A percentile compares a stretch with the other conserved stretches of the same genome.
Conservation (phyloP, 2,797 vertebrate genomes). For the Chelmon rostratus region DNA sequence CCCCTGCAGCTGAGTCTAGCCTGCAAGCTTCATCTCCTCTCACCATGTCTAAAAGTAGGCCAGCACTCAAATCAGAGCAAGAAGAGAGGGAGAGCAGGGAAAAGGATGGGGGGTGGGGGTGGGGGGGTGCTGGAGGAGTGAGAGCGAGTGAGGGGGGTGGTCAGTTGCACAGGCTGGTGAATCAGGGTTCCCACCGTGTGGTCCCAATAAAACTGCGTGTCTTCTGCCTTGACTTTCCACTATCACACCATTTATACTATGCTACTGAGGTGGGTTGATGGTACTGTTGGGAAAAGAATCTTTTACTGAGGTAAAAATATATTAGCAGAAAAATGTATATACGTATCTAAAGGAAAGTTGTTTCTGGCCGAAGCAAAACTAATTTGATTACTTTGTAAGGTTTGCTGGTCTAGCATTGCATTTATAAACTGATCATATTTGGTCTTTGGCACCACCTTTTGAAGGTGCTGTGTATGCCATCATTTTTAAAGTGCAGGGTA, state of each 20-base stretch:
- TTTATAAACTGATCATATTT: no score
- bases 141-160: slow-evolving; percentile 7
- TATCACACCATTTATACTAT: background rate
- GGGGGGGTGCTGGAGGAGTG: slow-evolving; percentile 25
- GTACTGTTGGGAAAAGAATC: no score
- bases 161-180: slow-evolving; percentile 6
- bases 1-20: slow-evolving; percentile 82
- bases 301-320: no score
- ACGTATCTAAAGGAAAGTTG: no score
- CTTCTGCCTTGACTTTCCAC: background rate
- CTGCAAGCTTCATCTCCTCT: slow-evolving; percentile 79
- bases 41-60: slow-evolving; percentile 84
- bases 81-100: slow-evolving; percentile 42
- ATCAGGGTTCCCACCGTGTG: background rate
- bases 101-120: slow-evolving; percentile 39
- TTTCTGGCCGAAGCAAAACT: no score
- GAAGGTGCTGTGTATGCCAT: no score
- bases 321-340: no score
- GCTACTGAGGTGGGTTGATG: background rate
- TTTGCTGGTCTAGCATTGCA: no score
- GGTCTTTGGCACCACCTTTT: no score
- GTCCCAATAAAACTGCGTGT: background rate
- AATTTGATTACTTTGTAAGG: no score
- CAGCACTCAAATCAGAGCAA: slow-evolving; percentile 70
- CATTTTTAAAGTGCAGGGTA: no score